Conservation (phyloP, 2,797 vertebrate species). For the Cottoperca gobio region DNA sequence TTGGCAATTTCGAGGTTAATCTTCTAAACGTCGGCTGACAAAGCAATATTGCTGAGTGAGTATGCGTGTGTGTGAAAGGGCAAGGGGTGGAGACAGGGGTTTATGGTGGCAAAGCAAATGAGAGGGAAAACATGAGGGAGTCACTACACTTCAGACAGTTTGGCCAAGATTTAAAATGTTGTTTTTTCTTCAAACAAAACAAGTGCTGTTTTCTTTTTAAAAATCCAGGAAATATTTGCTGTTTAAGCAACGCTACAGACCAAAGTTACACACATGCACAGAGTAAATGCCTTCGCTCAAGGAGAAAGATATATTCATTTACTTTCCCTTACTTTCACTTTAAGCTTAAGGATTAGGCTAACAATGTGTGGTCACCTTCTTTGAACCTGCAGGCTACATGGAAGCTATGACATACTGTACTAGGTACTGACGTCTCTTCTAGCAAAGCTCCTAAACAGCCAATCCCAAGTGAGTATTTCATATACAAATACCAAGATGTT, state of each 20-base stretch:
- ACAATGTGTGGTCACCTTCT: constrained; percentile 33
- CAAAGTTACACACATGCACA: background rate
- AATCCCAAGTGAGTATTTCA: background rate
- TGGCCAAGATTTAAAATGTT: constrained; percentile 26
- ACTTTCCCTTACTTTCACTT: constrained; percentile 29
- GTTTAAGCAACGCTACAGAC: background rate
- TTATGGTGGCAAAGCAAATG: constrained; percentile 41
- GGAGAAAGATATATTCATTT: background rate
- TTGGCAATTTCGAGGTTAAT: constrained; percentile 81
- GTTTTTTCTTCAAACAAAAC: constrained; percentile 38
- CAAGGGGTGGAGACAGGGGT: constrained; percentile 48
- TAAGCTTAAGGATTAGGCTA: constrained; percentile 18
- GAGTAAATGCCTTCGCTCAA: background rate
- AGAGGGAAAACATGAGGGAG: constrained; percentile 39
- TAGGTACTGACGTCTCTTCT: background rate
- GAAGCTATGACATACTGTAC: background rate
- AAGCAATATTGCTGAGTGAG: constrained; percentile 70
- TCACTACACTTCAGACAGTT: constrained; percentile 32
- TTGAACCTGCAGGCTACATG: constrained; percentile 10
- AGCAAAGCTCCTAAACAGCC: background rate
- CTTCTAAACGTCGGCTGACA: constrained; percentile 82
- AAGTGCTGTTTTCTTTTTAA: background rate
- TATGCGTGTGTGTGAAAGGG: constrained; percentile 35
- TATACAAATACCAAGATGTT: background rate
- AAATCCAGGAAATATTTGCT: constrained; percentile 20